Conservation (phyloP, 2,113 vertebrate genomes). For the Gnathochromis pfefferi region DNA sequence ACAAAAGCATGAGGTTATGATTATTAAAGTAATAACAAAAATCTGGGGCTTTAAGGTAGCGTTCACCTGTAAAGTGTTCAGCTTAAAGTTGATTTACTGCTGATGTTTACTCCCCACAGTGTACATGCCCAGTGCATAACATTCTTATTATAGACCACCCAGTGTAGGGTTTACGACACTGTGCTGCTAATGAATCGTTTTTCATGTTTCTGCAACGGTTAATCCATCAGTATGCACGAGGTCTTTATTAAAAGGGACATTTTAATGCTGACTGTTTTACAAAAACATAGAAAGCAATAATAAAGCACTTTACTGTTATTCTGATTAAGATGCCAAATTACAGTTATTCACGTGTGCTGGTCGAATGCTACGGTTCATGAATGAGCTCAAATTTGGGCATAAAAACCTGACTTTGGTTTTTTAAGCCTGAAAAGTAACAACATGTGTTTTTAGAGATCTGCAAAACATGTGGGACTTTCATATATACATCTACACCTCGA, state of each 20-base stretch:
- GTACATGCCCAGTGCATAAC: not conserved
- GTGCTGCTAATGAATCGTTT: not conserved
- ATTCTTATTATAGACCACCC: not conserved
- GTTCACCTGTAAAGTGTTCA: not conserved
- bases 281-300: not conserved
- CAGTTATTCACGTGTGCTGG: not conserved
- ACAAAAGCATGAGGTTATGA: rapidly evolving
- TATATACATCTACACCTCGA: rapidly evolving
- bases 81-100: not conserved
- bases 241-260: rapidly evolving
- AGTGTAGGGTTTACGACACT: rapidly evolving
- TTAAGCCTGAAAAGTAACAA: not conserved
- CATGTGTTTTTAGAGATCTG: not conserved
- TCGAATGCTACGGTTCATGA: not conserved
- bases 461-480: not conserved
- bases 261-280: not conserved
- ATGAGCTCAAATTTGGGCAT: not conserved
- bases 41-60: rapidly evolving
- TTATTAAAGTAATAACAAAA: not conserved
- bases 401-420: rapidly evolving
- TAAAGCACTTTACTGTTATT: not conserved
- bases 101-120: rapidly evolving
- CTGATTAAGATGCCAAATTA: not conserved
- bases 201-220: not conserved
- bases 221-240: not conserved